Evolutionary conservation across 2,797 vertebrate genomes (phyloP).

Genomic region (Lacerta bilineata): DNA sequence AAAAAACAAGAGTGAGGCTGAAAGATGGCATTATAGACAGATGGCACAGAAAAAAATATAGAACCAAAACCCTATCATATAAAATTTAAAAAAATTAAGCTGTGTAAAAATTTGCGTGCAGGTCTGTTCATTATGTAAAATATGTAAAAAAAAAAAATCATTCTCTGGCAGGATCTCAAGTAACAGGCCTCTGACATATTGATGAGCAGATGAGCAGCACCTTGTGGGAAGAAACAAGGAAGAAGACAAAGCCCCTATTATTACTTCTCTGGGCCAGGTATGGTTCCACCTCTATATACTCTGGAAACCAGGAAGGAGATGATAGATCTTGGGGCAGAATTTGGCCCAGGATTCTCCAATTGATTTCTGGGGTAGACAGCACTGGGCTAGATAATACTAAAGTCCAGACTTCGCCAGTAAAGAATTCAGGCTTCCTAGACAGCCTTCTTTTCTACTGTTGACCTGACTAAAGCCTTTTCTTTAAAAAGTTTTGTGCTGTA

Average conservation of each 20-base stretch:
- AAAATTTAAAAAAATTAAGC: background rate
- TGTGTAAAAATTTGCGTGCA: background rate
- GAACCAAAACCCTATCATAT: background rate
- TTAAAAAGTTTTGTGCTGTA: background rate
- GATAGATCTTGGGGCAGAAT: background rate
- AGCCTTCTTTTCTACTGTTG: background rate
- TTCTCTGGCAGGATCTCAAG: background rate
- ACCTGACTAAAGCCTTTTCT: background rate
- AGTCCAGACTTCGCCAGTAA: background rate
- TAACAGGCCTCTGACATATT: background rate
- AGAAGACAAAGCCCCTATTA: background rate
- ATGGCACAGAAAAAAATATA: slow-evolving; percentile 25
- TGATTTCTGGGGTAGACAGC: background rate
- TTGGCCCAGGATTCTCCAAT: background rate
- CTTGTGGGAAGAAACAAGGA: background rate
- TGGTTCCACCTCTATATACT: background rate
- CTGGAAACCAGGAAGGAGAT: background rate
- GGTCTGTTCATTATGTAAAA: too few species aligned
- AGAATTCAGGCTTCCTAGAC: background rate
- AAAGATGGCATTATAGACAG: background rate
- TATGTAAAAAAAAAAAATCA: too few species aligned
- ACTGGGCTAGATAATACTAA: background rate
- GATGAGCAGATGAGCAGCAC: too few species aligned
- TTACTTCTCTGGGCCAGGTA: background rate
- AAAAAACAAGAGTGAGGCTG: slow-evolving; percentile 12